A percentile compares a stretch with the other conserved stretches of the same genome.
phyloP scores from a whole-genome alignment of 1,140 invertebrate genomes.

The Pomacea maculata region DNA sequence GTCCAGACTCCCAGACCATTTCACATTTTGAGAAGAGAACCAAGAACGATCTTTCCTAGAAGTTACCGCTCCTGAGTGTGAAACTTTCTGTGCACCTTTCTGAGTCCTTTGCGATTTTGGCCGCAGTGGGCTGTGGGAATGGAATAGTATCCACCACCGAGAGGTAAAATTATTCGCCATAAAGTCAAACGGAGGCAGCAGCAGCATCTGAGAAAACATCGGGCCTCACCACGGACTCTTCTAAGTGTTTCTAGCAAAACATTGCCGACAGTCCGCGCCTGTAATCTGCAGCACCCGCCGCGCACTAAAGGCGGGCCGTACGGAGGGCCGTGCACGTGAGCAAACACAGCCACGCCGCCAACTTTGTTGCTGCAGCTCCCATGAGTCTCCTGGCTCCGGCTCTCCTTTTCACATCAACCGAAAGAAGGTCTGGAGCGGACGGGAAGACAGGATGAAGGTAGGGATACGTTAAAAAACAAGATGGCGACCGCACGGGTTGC shows the following conservation, averaged over 20 bases:
- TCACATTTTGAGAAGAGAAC: too few relatives aligned
- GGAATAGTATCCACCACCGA: conserved; percentile 2
- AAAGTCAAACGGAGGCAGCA: conserved; percentile 18
- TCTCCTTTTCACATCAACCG: too few relatives aligned
- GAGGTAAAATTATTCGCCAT: conserved; percentile 18
- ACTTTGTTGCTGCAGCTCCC: neutral
- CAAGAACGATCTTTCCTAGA: too few relatives aligned
- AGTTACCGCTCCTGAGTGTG: too few relatives aligned
- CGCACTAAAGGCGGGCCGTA: neutral
- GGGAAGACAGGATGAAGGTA: too few relatives aligned
- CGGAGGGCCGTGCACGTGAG: neutral
- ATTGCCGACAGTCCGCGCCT: conserved; percentile 8
- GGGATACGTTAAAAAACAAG: too few relatives aligned
- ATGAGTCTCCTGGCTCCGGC: neutral
- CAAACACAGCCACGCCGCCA: neutral
- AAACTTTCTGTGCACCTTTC: too few relatives aligned
- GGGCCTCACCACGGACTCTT: neutral
- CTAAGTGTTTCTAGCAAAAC: conserved; percentile 11
- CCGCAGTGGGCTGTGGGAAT: too few relatives aligned
- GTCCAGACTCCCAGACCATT: too few relatives aligned
- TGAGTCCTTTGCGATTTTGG: too few relatives aligned
- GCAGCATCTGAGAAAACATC: conserved; percentile 15
- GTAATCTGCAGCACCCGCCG: conserved; percentile 8
- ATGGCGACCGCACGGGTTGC: too few relatives aligned
- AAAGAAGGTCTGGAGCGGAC: too few relatives aligned